phyloP scores from a whole-genome alignment of 2,113 vertebrate genomes.

The Nothobranchius furzeri region DNA sequence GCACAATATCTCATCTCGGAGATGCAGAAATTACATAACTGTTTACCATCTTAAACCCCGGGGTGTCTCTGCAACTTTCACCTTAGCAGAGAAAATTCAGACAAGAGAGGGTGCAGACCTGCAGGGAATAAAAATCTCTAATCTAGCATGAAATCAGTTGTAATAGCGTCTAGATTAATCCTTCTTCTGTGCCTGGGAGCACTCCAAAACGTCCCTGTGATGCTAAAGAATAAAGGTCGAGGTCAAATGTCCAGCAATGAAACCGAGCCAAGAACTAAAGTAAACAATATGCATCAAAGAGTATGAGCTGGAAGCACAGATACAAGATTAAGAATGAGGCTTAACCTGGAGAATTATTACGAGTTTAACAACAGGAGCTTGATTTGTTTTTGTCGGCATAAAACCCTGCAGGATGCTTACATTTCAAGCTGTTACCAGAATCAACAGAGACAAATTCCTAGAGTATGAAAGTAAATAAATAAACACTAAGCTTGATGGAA shows the following conservation, averaged over 20 bases:
- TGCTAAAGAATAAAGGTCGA: conserved; percentile 52
- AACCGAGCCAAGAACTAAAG: background rate
- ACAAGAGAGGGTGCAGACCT: conserved; percentile 13
- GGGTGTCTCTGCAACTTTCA: conserved; percentile 20
- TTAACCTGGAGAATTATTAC: conserved; percentile 20
- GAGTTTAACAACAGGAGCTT: background rate
- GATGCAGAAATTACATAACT: conserved; percentile 34
- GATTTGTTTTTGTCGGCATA: conserved; percentile 16
- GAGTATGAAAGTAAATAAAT: background rate
- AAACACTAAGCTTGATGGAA: background rate
- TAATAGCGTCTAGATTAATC: conserved; percentile 44
- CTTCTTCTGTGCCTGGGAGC: conserved; percentile 28
- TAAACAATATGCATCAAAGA: conserved; percentile 23
- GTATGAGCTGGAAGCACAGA: conserved; percentile 5
- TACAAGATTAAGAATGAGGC: conserved; percentile 19
- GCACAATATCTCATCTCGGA: background rate
- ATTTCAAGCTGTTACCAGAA: background rate
- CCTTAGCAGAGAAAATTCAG: conserved; percentile 8
- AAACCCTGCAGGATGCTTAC: background rate
- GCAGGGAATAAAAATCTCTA: conserved; percentile 36
- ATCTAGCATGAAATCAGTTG: conserved; percentile 56
- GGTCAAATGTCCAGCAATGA: conserved; percentile 9
- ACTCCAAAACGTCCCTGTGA: conserved; percentile 10
- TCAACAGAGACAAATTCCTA: conserved; percentile 5
- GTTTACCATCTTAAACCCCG: conserved; percentile 15